Evolutionary conservation across 2,113 vertebrate genomes (phyloP).

Genomic region (Trichomycterus rosablanca): DNA sequence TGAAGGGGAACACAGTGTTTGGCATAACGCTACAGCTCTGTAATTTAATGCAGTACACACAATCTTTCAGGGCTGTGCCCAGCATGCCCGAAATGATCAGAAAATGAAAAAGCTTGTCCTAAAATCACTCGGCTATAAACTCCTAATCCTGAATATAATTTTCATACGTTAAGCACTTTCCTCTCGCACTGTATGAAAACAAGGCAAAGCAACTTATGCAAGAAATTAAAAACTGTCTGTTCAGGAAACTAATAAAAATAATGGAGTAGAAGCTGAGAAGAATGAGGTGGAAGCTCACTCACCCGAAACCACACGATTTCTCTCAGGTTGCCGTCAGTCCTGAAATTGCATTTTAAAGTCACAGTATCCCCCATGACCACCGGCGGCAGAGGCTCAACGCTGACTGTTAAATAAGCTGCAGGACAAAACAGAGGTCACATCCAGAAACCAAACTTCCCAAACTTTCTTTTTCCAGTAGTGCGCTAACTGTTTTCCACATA

Average conservation of each 20-base stretch:
- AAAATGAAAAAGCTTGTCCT: conserved; percentile 36
- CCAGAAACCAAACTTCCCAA: conserved; percentile 11
- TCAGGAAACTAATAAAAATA: conserved; percentile 25
- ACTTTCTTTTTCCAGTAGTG: background rate
- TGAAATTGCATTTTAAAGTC: conserved; percentile 93
- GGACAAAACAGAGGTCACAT: conserved; percentile 27
- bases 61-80: conserved; percentile 21
- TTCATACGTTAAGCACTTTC: conserved; percentile 30
- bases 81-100: conserved; percentile 25
- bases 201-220: background rate
- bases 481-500: no score
- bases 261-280: conserved; percentile 3
- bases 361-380: conserved; percentile 90
- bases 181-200: conserved; percentile 11
- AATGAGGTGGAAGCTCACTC: conserved; percentile 53
- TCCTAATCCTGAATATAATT: conserved; percentile 42
- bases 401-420: conserved; percentile 84
- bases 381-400: conserved; percentile 82
- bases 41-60: conserved; percentile 31
- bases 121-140: conserved; percentile 31
- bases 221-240: conserved; percentile 3
- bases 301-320: conserved; percentile 96
- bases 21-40: conserved; percentile 23
- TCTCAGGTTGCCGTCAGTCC: conserved; percentile 84
- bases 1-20: conserved; percentile 21